Base-by-base conservation (phyloP, 2,797 vertebrate species). In the Paratrypauchen microcephalus region DNA sequence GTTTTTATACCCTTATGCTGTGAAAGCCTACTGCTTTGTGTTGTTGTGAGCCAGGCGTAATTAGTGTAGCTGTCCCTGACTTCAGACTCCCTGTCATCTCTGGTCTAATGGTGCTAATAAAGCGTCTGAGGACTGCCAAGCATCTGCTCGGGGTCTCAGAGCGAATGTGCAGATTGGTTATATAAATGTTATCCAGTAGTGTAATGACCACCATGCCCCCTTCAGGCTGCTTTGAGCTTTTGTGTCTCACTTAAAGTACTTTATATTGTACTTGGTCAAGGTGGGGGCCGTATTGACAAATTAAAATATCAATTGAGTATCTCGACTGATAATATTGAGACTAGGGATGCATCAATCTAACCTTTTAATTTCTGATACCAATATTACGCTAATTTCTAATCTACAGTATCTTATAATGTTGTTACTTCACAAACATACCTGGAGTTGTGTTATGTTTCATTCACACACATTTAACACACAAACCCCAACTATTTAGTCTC, bases 1-100 rank as follows among this genome's bases (percentile, higher is more conserved):
- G 47, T 65, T 65, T 68, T 30, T 41, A 64, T 69, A 0, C 16
- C 59, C 12, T 36, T 21, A 6, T 26, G 12, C 39, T 30, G 19
- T 50, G 26, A 60, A 57, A 26, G 6, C 18, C 21, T 39, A 36
- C 21, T 63, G 30, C 54, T 8, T 16, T 65, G 47, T 13, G 28
- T 62, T 59, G 30, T 65, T 59, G 52, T 32, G 5, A 45, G 59
- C 24, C 13, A 66, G 65, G 21, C 12, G 65, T 57, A 1, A 52
- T 39, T 57, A 59, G 30, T 36, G 39, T 63, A 68, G 50, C 41
- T n/a, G 45, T 69, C 62, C 28, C 1, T 73, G 56, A 56, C 30
- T 63, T 39, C 39, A 47, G 62, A 68, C 28, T 19, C 30, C 19
- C 50, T 66, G 45, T 56, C 28, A 50, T 24, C 50, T n/a, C n/a